phyloP scores from a whole-genome alignment of 2,888 invertebrate species.

The Holacanthella duospinosa region DNA sequence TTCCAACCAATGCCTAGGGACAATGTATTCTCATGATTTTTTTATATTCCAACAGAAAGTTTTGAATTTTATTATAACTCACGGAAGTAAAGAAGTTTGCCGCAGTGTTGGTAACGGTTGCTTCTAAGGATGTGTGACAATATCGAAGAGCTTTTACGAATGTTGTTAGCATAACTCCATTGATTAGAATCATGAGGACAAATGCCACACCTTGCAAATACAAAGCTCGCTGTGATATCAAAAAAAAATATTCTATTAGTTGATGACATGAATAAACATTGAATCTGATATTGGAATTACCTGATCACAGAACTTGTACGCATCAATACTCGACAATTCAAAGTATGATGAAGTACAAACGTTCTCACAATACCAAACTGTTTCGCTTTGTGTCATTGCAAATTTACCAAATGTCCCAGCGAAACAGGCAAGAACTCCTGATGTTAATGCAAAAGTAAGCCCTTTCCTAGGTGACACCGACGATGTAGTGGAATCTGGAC shows the following conservation, averaged over 20 bases:
- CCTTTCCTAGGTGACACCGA: conserved; percentile 32
- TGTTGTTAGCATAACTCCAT: conserved; percentile 45
- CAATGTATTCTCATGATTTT: neutral
- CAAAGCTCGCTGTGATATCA: conserved; percentile 38
- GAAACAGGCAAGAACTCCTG: conserved; percentile 42
- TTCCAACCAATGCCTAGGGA: conserved; percentile 59
- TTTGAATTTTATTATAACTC: too few species aligned
- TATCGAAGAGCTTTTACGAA: conserved; percentile 44
- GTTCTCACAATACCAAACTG: conserved; percentile 39
- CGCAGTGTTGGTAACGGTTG: conserved; percentile 45
- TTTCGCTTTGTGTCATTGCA: conserved; percentile 40
- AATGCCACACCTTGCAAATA: conserved; percentile 40
- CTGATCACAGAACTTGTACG: conserved; percentile 22
- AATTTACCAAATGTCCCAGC: conserved; percentile 43
- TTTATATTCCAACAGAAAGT: too few species aligned
- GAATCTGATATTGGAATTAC: too few species aligned
- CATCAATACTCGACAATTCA: neutral
- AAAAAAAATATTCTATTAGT: neutral
- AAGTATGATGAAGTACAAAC: conserved; percentile 8
- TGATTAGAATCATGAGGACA: conserved; percentile 42
- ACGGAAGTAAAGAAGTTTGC: conserved; percentile 45
- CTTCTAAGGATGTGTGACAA: conserved; percentile 44
- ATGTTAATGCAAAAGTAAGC: conserved; percentile 39
- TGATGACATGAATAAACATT: too few species aligned
- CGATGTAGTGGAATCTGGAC: neutral